A percentile compares a stretch with the other conserved stretches of the same genome.
These are phyloP conservation scores for Platyscapa corneri DNA, from an alignment of 1,140 invertebrate genomes.

Conservation along the genomic window DNA sequence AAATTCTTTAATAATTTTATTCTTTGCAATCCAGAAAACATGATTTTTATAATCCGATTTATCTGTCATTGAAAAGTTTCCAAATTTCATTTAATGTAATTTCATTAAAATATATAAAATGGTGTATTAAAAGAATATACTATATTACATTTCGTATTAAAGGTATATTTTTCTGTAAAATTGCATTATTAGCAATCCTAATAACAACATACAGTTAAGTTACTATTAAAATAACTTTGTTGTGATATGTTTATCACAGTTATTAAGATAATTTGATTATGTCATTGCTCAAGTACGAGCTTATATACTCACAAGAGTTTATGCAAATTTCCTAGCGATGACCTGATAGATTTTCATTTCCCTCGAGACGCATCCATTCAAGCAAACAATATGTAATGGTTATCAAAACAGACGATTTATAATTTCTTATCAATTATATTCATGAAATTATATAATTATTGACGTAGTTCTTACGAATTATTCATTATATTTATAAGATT, in stretches of 20 bases:
- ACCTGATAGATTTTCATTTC: conserved; percentile 16
- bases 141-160: not conserved
- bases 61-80: too few species aligned
- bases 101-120: not conserved
- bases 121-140: too few species aligned
- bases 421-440: not conserved
- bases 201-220: not conserved
- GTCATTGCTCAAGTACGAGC: not conserved
- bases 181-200: not conserved
- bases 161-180: not conserved
- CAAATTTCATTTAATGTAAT: too few species aligned
- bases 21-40: too few species aligned
- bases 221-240: not conserved
- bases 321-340: conserved; percentile 1
- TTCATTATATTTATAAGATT: not conserved
- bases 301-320: not conserved
- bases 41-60: too few species aligned
- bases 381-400: not conserved
- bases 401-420: not conserved
- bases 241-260: conserved; percentile 4
- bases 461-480: not conserved
- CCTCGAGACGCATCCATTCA: not conserved
- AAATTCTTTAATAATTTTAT: too few species aligned
- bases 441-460: not conserved
- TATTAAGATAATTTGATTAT: conserved; percentile 23